These are phyloP conservation scores for Cotesia congregata DNA, from an alignment of 2,888 invertebrate species.

Conservation along the genomic window DNA sequence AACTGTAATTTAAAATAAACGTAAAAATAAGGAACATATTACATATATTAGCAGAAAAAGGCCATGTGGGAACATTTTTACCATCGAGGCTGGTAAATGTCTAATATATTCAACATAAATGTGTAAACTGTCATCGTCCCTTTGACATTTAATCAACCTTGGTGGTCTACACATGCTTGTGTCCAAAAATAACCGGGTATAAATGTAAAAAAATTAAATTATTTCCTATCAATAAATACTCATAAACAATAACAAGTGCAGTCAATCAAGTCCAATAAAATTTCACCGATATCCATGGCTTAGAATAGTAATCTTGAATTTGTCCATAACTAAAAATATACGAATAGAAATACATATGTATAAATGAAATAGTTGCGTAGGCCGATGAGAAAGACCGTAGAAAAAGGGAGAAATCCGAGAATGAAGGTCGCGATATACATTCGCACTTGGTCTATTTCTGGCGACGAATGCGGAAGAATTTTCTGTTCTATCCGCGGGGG, in stretches of 20 bases:
- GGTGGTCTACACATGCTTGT: neutral
- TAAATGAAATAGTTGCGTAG: conserved; percentile 8
- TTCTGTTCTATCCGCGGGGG: conserved; percentile 42
- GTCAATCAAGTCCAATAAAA: neutral
- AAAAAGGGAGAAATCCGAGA: conserved; percentile 41
- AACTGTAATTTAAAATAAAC: neutral
- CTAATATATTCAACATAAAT: neutral
- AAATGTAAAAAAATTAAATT: neutral
- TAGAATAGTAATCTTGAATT: too few species aligned
- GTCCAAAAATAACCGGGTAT: neutral
- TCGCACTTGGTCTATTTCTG: conserved; percentile 53
- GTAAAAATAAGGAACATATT: neutral
- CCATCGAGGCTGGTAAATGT: neutral
- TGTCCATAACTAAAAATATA: neutral
- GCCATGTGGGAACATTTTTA: neutral
- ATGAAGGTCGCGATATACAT: conserved; percentile 41
- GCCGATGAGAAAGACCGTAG: conserved; percentile 21
- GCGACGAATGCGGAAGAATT: conserved; percentile 47
- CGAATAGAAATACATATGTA: neutral
- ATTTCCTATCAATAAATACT: neutral
- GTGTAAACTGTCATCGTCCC: neutral
- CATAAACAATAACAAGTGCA: too few species aligned
- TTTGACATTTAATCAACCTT: neutral
- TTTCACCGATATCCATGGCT: neutral
- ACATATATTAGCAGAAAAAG: conserved; percentile 1